Base-by-base conservation (phyloP, 2,797 vertebrate species). In the Netta rufina region DNA sequence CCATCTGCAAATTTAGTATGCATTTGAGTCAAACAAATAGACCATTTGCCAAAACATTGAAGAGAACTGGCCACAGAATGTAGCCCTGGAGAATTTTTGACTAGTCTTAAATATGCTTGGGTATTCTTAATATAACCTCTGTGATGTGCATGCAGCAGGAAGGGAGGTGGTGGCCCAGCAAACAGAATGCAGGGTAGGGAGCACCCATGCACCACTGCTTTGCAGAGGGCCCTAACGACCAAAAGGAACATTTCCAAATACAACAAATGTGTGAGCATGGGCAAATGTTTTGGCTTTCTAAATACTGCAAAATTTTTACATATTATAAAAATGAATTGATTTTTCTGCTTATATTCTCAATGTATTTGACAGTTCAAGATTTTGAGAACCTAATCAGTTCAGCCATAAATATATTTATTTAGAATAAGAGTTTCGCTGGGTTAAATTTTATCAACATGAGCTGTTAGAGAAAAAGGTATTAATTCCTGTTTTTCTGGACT, bases 141-240 rank as follows among this genome's bases (percentile, higher is more conserved):
- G 79, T 5, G 5, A 0, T 32, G 25, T 9, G 79, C 10, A 9
- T 2, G 28, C n/a, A 9, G 16, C 2, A 54, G 30, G 41, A 47
- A 83, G 47, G n/a, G 76, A 47, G 3, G 13, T 11, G 9, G 60
- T 1, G 69, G 79, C 27, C 18, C n/a, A 18, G 66, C 4, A 6
- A 24, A 39, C 43, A 60, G 30, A 47, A 61, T 2, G 2, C 13
- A 57, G 58, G 60, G 38, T 47, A 53, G 58, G 30, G 38, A 28
- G 25, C 20, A 84, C 21, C 11, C 0, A 0, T 12, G 45, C 21
- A 77, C 32, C 2, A 0, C 0, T 43, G 6, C 27, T 43, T 47
- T 51, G 21, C 22, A 38, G n/a, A 90, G 24, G 7, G 39, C 4
- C 32, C 41, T 38, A 19, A 39, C 1, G 16, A 36, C 43, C 49